Evolutionary conservation across 2,113 vertebrate species (phyloP).

Genomic region (Ailuropoda melanoleuca): DNA sequence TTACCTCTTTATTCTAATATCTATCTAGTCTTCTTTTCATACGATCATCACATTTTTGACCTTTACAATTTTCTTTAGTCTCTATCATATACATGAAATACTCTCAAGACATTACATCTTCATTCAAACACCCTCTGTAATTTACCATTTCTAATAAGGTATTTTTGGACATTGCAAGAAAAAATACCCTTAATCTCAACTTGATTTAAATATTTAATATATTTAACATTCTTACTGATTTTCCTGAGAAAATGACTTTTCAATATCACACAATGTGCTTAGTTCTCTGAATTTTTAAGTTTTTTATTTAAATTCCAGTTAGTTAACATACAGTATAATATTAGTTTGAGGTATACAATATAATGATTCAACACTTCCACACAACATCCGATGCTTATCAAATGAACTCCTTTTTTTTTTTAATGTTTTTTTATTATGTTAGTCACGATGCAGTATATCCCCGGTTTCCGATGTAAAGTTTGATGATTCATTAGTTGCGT

Average conservation of each 20-base stretch:
- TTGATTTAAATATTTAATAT: background rate
- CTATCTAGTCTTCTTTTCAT: background rate
- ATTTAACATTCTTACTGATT: background rate
- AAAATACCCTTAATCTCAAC: background rate
- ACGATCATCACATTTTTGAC: background rate
- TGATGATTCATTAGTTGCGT: too few species aligned
- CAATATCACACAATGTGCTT: background rate
- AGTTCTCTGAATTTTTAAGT: background rate
- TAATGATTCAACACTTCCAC: background rate
- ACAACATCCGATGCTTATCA: background rate
- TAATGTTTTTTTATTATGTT: too few species aligned
- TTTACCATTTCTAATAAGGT: background rate
- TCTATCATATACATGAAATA: background rate
- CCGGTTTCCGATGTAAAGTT: too few species aligned
- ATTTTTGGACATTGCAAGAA: background rate
- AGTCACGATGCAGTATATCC: too few species aligned
- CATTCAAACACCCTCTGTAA: background rate
- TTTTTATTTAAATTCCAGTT: background rate
- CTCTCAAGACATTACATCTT: background rate
- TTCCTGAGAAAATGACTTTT: conserved; percentile 21
- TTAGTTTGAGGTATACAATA: background rate
- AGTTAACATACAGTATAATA: background rate
- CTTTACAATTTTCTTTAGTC: background rate
- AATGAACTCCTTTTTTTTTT: too few species aligned
- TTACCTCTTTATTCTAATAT: background rate